phyloP scores from a whole-genome alignment of 1,140 invertebrate species.

The Mactra quadrangularis region DNA sequence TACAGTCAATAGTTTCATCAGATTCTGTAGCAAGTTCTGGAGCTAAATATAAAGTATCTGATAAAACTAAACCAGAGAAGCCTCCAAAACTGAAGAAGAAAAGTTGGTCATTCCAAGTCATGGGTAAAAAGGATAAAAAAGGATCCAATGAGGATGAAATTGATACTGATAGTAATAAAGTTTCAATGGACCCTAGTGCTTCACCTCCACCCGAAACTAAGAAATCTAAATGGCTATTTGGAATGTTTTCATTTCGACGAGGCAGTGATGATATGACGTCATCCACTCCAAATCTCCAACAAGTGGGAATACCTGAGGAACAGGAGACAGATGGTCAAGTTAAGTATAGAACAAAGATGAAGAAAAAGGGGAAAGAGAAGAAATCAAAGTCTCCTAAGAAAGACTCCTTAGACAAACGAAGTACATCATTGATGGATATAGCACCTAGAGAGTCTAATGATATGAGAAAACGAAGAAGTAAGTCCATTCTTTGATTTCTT shows the following conservation, averaged over 20 bases:
- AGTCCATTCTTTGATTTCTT: no score
- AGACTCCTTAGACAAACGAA: constrained; percentile 16
- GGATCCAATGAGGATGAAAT: neutral
- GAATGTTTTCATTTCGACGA: constrained; percentile 50
- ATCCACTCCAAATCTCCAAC: constrained; percentile 51
- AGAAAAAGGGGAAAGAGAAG: constrained; percentile 11
- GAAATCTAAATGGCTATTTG: constrained; percentile 49
- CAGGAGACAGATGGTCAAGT: neutral
- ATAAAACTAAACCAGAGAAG: neutral
- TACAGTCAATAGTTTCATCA: constrained; percentile 16
- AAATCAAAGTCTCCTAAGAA: constrained; percentile 3
- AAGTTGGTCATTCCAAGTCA: constrained; percentile 58
- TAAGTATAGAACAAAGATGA: constrained; percentile 5
- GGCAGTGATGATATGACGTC: constrained; percentile 21
- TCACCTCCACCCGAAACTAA: constrained; percentile 19
- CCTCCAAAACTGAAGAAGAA: constrained; percentile 45
- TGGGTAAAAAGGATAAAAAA: constrained; percentile 14
- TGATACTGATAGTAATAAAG: neutral
- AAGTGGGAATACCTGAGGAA: constrained; percentile 17
- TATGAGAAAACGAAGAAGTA: constrained; percentile 38
- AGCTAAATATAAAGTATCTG: constrained; percentile 18
- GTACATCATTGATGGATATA: constrained; percentile 33
- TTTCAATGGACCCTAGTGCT: constrained; percentile 45
- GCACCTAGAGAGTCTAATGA: neutral
- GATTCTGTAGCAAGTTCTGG: constrained; percentile 41